Evolutionary conservation across 2,888 invertebrate genomes (phyloP), one percentile per base, ranked within the genome.

Genomic region (Pheosia tremula): DNA sequence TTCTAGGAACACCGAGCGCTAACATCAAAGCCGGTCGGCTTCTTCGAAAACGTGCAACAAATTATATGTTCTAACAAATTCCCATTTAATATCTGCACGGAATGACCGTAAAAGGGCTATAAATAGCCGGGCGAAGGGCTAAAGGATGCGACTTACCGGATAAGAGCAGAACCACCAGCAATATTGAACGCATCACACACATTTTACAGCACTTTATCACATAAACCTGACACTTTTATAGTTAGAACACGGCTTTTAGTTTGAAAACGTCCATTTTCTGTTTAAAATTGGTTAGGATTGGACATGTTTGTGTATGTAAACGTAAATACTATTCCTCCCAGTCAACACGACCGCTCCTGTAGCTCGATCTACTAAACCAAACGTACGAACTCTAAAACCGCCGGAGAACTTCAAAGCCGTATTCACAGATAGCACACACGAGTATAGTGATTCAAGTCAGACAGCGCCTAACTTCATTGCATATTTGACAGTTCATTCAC

Each of bases 401-500:
- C 1, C 57, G 69, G 77, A 72, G 81, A 83, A 80, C 85, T 85
- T 81, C 78, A 80, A 84, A 82, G 79, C 82, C 77, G 79, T 80
- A 82, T 81, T 82, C 88, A 87, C 78, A 68, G 69, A 88, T 76
- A 73, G 72, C 84, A 90, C 89, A 78, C 85, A 75, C 67, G 69
- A 66, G 59, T 55, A 67, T 57, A 64, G 61, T 67, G 72, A 72
- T 60, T 85, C 86, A 90, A 90, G 89, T 59, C 86, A 90, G 91
- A 90, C 91, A 83, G 84, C 77, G 59, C 81, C 89, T 88, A 91
- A 86, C 89, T 91, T 92, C 93, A 88, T 76, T 77, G 69, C 77
- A 80, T 84, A 86, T 86, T 90, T 90, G 90, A 88, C 88, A 90
- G 90, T 90, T 91, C 91, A 88, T 91, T 91, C 86, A 87, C 90